Evolutionary conservation across 2,113 vertebrate genomes (phyloP).

Genomic region (Nesospiza acunhae): DNA sequence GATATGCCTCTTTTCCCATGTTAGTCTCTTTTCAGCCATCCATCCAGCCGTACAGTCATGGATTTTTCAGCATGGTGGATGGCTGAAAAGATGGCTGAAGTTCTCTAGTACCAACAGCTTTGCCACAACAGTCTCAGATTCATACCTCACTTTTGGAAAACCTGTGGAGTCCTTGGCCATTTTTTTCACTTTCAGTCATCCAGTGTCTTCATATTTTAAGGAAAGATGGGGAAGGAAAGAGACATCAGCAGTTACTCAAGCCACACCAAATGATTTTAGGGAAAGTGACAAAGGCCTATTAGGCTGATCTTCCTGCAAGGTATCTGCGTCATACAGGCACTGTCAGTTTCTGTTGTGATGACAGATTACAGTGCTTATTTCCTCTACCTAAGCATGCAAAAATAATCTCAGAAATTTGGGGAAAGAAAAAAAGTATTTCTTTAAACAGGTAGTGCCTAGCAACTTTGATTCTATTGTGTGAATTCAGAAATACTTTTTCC

Average conservation of each 20-base stretch:
- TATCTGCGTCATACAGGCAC: background rate
- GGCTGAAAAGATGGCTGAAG: background rate
- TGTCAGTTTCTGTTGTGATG: background rate
- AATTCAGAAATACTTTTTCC: background rate
- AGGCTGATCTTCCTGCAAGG: background rate
- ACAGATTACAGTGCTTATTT: background rate
- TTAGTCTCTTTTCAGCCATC: background rate
- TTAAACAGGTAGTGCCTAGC: background rate
- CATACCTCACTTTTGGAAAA: background rate
- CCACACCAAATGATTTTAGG: background rate
- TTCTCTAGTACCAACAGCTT: fast-evolving
- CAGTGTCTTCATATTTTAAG: background rate
- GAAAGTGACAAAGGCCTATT: background rate
- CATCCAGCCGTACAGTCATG: background rate
- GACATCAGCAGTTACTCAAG: background rate
- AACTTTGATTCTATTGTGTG: background rate
- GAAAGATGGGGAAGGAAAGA: background rate
- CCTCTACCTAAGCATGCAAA: background rate
- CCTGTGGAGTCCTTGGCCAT: background rate
- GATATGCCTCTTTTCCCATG: background rate
- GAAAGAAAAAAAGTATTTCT: background rate
- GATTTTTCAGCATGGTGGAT: background rate
- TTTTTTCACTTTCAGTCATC: background rate
- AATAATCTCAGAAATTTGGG: background rate
- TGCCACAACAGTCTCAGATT: background rate